Percentiles rank a stretch among this genome's conserved stretches.
Evolutionary conservation across 2,113 vertebrate species (phyloP).

Genomic region (Anarrhichthys ocellatus): DNA sequence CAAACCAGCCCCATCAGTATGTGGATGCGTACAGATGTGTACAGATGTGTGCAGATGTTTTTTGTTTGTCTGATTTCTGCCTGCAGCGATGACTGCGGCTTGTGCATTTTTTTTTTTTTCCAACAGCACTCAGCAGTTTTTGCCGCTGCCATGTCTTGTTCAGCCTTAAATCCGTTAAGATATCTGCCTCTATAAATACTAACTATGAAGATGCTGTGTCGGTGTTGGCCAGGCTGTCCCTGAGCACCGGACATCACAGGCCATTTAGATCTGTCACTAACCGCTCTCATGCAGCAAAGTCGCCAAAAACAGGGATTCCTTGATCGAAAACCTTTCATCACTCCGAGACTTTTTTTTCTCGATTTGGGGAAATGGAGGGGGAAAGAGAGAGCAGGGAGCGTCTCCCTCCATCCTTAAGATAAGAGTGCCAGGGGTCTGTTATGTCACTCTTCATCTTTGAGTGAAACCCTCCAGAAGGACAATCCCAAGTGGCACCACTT

Average conservation of each 20-base stretch:
- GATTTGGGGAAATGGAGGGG: slow-evolving; percentile 4
- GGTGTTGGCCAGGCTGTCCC: slow-evolving; percentile 40
- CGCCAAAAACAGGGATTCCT: slow-evolving; percentile 36
- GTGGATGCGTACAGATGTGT: background rate
- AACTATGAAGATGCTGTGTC: slow-evolving; percentile 40
- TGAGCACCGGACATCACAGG: slow-evolving; percentile 40
- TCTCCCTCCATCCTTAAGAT: slow-evolving; percentile 36
- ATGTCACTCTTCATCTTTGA: slow-evolving; percentile 48
- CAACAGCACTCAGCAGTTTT: slow-evolving; percentile 23
- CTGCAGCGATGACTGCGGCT: slow-evolving; percentile 12
- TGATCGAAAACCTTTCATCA: slow-evolving; percentile 63
- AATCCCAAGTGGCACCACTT: slow-evolving; percentile 15
- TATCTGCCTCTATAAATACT: slow-evolving; percentile 41
- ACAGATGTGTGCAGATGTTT: slow-evolving; percentile 28
- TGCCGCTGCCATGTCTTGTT: slow-evolving; percentile 45
- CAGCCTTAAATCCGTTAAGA: slow-evolving; percentile 50
- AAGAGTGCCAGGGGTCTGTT: slow-evolving; percentile 41
- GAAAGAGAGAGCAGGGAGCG: slow-evolving; percentile 24
- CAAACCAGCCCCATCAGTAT: slow-evolving; percentile 22
- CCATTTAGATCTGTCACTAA: slow-evolving; percentile 65
- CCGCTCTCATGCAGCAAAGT: slow-evolving; percentile 53
- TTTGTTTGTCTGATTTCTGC: slow-evolving; percentile 23
- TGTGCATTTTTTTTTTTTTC: slow-evolving; percentile 13
- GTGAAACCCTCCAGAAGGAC: slow-evolving; percentile 8
- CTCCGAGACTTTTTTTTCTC: slow-evolving; percentile 40